Percentiles rank a stretch among this genome's conserved stretches.
These are phyloP conservation scores for Muscicapa striata DNA, from an alignment of 2,797 vertebrate species.

Conservation along the genomic window DNA sequence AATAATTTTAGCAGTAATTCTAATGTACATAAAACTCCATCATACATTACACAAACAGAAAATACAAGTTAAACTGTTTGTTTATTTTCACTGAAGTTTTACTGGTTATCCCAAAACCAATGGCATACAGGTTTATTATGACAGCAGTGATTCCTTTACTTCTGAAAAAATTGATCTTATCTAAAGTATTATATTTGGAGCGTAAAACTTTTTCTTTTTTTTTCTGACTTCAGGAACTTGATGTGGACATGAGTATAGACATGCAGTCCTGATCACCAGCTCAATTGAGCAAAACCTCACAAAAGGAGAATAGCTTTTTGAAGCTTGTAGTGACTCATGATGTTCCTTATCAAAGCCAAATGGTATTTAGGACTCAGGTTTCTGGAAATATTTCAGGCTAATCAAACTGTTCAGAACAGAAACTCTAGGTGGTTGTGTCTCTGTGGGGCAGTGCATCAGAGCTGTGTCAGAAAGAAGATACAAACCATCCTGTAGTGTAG, in stretches of 20 bases:
- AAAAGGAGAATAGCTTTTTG: background rate
- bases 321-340: background rate
- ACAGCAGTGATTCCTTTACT: background rate
- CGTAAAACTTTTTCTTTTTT: background rate
- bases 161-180: background rate
- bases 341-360: background rate
- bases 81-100: background rate
- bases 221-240: accelerated
- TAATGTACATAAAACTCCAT: background rate
- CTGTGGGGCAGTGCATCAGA: background rate
- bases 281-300: background rate
- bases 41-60: background rate
- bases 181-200: background rate
- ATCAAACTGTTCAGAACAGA: background rate
- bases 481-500: background rate
- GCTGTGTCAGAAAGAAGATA: background rate
- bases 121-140: background rate
- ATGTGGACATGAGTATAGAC: background rate
- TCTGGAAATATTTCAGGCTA: background rate
- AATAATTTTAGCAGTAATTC: background rate
- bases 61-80: background rate
- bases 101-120: background rate
- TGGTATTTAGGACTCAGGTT: background rate
- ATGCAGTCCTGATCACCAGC: background rate
- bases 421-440: background rate